Percentiles rank a stretch among this genome's conserved stretches.
phyloP scores from a whole-genome alignment of 2,888 invertebrate species.

The Dicycla oo region DNA sequence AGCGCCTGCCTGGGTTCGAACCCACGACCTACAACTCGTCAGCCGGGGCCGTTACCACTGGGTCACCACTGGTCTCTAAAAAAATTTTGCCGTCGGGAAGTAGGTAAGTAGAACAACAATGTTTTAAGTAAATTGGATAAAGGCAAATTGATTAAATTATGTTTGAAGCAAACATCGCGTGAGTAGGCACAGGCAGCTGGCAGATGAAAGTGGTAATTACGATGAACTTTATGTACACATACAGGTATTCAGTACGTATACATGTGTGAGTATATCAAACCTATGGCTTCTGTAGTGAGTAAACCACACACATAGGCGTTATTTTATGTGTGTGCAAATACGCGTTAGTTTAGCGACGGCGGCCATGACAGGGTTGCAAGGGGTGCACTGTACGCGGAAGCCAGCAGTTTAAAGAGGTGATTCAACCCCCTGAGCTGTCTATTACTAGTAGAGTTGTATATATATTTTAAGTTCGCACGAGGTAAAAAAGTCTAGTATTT shows the following conservation, averaged over 20 bases:
- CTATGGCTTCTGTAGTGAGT: background rate
- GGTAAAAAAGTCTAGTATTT: background rate
- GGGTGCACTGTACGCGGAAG: constrained; percentile 55
- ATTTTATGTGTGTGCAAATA: constrained; percentile 13
- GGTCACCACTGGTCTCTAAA: no score
- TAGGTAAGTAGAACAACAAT: no score
- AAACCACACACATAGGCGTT: background rate
- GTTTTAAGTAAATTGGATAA: background rate
- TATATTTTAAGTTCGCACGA: background rate
- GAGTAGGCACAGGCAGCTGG: background rate
- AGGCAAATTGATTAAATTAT: background rate
- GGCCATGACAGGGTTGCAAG: constrained; percentile 58
- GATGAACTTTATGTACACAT: constrained; percentile 10
- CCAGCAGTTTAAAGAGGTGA: constrained; percentile 43
- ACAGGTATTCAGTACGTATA: background rate
- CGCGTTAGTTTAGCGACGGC: constrained; percentile 27
- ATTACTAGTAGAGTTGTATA: constrained; percentile 30
- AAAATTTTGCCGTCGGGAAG: no score
- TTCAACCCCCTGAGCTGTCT: constrained; percentile 52
- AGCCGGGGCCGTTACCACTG: no score
- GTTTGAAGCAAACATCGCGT: background rate
- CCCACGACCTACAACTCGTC: no score
- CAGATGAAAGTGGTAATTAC: constrained; percentile 13
- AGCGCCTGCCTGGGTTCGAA: no score
- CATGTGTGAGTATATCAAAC: constrained; percentile 26